phyloP scores from a whole-genome alignment of 2,113 vertebrate genomes.

The Petrocephalus zakoni region DNA sequence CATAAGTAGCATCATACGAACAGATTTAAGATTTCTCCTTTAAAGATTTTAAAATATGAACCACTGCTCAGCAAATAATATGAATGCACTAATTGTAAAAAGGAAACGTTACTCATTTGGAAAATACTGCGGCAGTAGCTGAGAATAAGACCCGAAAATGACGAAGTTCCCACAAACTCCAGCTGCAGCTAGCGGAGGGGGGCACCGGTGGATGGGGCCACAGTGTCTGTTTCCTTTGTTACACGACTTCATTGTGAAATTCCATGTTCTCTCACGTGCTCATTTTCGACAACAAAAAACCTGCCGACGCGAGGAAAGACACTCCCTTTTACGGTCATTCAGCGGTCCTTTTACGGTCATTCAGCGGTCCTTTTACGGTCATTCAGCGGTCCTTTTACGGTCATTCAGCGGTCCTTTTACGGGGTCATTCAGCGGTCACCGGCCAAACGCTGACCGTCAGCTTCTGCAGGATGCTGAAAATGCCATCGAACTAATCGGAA shows the following conservation, averaged over 20 bases:
- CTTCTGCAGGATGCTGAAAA: not conserved
- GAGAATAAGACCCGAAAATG: not conserved
- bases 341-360: not conserved
- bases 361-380: not conserved
- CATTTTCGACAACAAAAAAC: not conserved
- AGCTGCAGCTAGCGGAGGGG: not conserved
- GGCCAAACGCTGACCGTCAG: not conserved
- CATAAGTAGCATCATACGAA: not conserved
- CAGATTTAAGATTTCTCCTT: not conserved
- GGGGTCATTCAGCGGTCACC: not conserved
- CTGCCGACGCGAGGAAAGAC: not conserved
- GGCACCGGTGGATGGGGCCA: not conserved
- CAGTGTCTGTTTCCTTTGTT: not conserved
- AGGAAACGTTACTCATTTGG: constrained; percentile 1
- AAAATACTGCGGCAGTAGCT: not conserved
- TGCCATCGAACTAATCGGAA: not conserved
- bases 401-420: not conserved
- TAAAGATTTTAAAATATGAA: not conserved
- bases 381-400: not conserved
- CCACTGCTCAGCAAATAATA: not conserved
- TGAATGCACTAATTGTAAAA: not conserved
- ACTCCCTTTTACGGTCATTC: not conserved
- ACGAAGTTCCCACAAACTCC: not conserved
- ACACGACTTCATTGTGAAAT: not conserved
- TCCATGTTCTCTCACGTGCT: not conserved